Percentiles rank a stretch among this genome's conserved stretches.
Evolutionary conservation across 1,140 invertebrate genomes (phyloP).

Genomic region (Atta colombica): DNA sequence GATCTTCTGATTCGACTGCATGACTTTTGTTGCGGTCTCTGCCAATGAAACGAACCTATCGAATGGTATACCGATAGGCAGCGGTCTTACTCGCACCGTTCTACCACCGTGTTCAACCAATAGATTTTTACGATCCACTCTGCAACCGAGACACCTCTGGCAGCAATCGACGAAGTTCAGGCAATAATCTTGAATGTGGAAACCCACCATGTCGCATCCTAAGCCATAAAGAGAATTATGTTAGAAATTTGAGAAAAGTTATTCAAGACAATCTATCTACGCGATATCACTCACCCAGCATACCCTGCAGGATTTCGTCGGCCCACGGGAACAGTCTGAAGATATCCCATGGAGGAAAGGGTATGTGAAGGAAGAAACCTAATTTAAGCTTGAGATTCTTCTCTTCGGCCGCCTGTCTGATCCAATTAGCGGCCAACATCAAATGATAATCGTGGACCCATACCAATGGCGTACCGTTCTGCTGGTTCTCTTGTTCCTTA

Average conservation of each 20-base stretch:
- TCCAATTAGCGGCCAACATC: conserved; percentile 95
- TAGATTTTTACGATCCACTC: conserved; percentile 95
- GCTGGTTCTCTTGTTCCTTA: conserved; percentile 88
- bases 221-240: conserved; percentile 24
- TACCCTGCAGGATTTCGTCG: conserved; percentile 96
- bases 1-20: conserved; percentile 91
- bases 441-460: conserved; percentile 98
- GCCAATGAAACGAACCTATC: conserved; percentile 94
- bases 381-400: conserved; percentile 92
- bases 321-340: conserved; percentile 96
- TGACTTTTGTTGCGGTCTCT: conserved; percentile 91
- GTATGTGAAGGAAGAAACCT: conserved; percentile 97
- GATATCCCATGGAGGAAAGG: conserved; percentile 97
- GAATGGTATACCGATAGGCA: conserved; percentile 96
- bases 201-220: conserved; percentile 96
- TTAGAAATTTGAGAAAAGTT: neutral
- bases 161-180: conserved; percentile 97
- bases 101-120: conserved; percentile 95
- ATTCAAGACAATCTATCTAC: neutral
- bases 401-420: conserved; percentile 93
- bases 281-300: conserved; percentile 88
- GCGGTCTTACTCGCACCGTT: conserved; percentile 92
- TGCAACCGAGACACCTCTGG: conserved; percentile 94
- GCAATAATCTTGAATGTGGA: conserved; percentile 97
- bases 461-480: conserved; percentile 90